phyloP scores from a whole-genome alignment of 1,140 invertebrate species.

The Anagrus nilaparvatae region DNA sequence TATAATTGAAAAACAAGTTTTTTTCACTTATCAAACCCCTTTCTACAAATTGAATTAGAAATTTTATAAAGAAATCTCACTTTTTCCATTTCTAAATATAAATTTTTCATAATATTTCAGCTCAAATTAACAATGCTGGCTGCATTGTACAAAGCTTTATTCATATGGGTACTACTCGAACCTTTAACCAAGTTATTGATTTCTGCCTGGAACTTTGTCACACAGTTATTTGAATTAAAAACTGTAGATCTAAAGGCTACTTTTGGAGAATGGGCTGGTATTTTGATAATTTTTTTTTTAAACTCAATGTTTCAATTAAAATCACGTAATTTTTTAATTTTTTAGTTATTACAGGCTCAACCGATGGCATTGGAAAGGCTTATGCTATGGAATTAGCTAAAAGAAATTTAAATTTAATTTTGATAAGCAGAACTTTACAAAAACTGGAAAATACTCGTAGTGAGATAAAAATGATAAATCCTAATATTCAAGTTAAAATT shows the following conservation, averaged over 20 bases:
- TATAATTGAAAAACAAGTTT: background rate
- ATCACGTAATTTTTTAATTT: constrained; percentile 5
- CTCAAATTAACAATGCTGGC: no score
- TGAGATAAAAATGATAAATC: constrained; percentile 57
- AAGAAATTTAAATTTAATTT: constrained; percentile 69
- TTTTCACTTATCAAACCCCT: background rate
- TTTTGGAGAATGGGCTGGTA: constrained; percentile 39
- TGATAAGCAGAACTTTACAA: constrained; percentile 72
- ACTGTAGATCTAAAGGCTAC: constrained; percentile 28
- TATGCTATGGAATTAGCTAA: constrained; percentile 77
- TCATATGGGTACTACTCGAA: constrained; percentile 24
- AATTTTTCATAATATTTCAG: background rate
- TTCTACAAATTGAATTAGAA: background rate
- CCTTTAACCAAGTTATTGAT: constrained; percentile 18
- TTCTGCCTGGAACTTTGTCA: constrained; percentile 26
- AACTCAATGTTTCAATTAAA: background rate
- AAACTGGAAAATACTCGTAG: constrained; percentile 61
- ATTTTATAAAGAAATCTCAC: background rate
- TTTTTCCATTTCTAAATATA: background rate
- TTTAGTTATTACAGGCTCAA: constrained; percentile 79
- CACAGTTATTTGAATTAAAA: constrained; percentile 24
- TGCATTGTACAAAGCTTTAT: no score
- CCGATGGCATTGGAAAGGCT: constrained; percentile 88
- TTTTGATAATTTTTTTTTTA: background rate
- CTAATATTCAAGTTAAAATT: constrained; percentile 43